These are phyloP conservation scores for Chrysochloris asiatica DNA, from an alignment of 2,113 vertebrate genomes.

Conservation along the genomic window DNA sequence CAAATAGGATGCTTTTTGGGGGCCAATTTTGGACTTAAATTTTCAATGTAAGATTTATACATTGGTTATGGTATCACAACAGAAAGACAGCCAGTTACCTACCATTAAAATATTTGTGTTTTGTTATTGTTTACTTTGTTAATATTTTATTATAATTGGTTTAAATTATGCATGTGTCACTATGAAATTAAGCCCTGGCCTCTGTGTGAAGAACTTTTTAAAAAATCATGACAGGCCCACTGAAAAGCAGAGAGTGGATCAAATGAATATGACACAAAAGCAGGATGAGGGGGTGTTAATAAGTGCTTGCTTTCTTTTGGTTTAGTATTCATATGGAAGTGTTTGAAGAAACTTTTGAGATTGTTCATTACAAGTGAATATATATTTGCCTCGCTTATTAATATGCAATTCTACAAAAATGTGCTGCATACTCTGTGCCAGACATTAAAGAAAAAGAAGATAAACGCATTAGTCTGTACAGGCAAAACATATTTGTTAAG, in stretches of 20 bases:
- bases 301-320: background rate
- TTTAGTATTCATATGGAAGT: slow-evolving; percentile 9
- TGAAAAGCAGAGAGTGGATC: background rate
- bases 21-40: background rate
- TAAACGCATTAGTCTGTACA: slow-evolving; percentile 19
- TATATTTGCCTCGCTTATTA: slow-evolving; percentile 34
- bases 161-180: background rate
- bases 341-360: background rate
- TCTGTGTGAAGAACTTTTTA: background rate
- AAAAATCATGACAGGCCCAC: background rate
- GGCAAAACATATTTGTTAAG: background rate
- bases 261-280: background rate
- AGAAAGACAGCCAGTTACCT: background rate
- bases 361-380: slow-evolving; percentile 32
- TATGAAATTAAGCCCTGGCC: slow-evolving; percentile 27
- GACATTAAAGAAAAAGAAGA: slow-evolving; percentile 11
- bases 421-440: background rate
- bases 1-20: background rate
- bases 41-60: background rate
- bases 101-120: slow-evolving; percentile 36
- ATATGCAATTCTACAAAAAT: slow-evolving; percentile 39
- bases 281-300: background rate
- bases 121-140: background rate
- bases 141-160: background rate
- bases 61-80: slow-evolving; percentile 33